Conservation (phyloP, 2,797 vertebrate genomes). For the Channallabes apus region DNA sequence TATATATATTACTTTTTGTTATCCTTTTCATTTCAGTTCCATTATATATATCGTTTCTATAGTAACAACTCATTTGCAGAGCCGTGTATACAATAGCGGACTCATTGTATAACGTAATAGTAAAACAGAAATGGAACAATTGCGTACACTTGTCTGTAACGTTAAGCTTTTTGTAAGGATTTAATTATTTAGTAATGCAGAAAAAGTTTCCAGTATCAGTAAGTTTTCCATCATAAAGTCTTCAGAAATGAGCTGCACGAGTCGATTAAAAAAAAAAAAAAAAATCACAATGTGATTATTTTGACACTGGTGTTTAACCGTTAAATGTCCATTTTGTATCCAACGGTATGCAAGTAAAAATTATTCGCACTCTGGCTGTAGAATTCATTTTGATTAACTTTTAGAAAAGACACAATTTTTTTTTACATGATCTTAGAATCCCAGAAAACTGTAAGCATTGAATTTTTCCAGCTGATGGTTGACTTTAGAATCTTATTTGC, state of each 20-base stretch:
- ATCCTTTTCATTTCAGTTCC: not conserved
- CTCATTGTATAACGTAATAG: not conserved
- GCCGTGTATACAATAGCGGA: not conserved
- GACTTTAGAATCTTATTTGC: too few relatives aligned
- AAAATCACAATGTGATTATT: not conserved
- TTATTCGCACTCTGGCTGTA: too few relatives aligned
- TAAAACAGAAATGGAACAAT: not conserved
- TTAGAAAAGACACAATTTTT: too few relatives aligned
- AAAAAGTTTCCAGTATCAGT: not conserved
- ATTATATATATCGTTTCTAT: not conserved
- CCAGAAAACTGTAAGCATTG: too few relatives aligned
- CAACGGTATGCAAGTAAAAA: too few relatives aligned
- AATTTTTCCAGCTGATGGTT: too few relatives aligned
- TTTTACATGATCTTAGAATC: too few relatives aligned
- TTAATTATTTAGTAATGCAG: not conserved
- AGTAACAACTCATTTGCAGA: not conserved
- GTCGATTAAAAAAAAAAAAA: not conserved
- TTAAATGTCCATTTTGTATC: too few relatives aligned
- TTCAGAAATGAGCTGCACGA: not conserved
- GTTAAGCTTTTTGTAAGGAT: not conserved
- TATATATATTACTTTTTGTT: not conserved
- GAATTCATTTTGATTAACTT: too few relatives aligned
- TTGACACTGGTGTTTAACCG: too few relatives aligned
- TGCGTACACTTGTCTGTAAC: not conserved
- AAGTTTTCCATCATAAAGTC: not conserved